Conservation (phyloP, 2,797 vertebrate species). For the Tachyglossus aculeatus region DNA sequence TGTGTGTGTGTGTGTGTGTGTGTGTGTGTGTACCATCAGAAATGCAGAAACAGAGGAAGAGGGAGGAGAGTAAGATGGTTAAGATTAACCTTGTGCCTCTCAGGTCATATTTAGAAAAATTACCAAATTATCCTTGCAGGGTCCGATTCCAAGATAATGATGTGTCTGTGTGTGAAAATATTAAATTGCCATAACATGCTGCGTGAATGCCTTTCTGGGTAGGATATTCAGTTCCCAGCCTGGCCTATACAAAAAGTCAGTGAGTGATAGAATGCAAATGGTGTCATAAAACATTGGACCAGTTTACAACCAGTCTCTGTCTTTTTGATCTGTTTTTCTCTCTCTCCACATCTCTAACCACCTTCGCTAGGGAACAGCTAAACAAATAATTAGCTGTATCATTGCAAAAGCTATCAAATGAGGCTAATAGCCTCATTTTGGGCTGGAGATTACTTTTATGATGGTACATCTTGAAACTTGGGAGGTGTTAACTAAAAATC, state of each 20-base stretch:
- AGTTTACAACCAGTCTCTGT: slow-evolving; percentile 57
- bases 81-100: slow-evolving; percentile 44
- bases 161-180: slow-evolving; percentile 97
- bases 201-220: slow-evolving; percentile 88
- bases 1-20: background rate
- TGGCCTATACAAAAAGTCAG: slow-evolving; percentile 75
- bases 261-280: slow-evolving; percentile 96
- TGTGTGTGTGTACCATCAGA: fast-evolving
- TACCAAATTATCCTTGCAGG: slow-evolving; percentile 82
- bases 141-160: slow-evolving; percentile 94
- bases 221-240: slow-evolving; percentile 87
- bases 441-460: slow-evolving; percentile 64
- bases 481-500: slow-evolving; percentile 19
- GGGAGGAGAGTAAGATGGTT: slow-evolving; percentile 18
- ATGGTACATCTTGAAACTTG: background rate
- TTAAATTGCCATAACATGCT: slow-evolving; percentile 98
- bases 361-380: slow-evolving; percentile 66
- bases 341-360: slow-evolving; percentile 11
- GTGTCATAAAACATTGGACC: slow-evolving; percentile 73
- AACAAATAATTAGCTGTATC: slow-evolving; percentile 59
- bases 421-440: slow-evolving; percentile 78
- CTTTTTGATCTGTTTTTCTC: slow-evolving; percentile 61
- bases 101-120: slow-evolving; percentile 58
- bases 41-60: slow-evolving; percentile 13
- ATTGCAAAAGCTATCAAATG: slow-evolving; percentile 65